A percentile compares a stretch with the other conserved stretches of the same genome.
Evolutionary conservation across 2,113 vertebrate genomes (phyloP).

Genomic region (Polyodon spathula): DNA sequence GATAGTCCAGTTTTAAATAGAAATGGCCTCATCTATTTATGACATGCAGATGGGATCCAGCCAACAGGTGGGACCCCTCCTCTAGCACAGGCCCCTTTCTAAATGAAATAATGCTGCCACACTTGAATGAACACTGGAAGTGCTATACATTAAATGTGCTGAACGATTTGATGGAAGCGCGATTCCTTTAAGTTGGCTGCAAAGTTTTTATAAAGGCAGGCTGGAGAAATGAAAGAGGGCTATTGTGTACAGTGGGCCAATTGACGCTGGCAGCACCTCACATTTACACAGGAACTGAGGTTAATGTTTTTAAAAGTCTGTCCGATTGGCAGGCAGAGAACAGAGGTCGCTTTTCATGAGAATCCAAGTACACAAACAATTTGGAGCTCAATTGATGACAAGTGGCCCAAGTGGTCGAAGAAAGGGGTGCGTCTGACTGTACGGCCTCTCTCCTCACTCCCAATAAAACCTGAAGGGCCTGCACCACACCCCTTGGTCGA

Average conservation of each 20-base stretch:
- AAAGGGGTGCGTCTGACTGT: too few relatives aligned
- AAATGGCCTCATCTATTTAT: background rate
- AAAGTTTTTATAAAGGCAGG: background rate
- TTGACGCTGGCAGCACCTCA: background rate
- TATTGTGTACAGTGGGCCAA: background rate
- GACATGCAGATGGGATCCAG: background rate
- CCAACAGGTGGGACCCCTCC: background rate
- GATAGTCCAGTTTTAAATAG: background rate
- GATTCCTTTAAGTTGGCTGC: background rate
- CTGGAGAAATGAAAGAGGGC: background rate
- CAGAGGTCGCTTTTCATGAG: slow-evolving; percentile 10
- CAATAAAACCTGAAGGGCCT: background rate
- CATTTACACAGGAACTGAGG: slow-evolving; percentile 7
- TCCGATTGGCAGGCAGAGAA: slow-evolving; percentile 3
- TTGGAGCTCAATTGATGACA: background rate
- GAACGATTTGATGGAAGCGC: too few relatives aligned
- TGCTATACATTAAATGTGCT: background rate
- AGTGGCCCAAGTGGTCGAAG: background rate
- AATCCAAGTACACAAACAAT: slow-evolving; percentile 4
- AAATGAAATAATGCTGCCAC: background rate
- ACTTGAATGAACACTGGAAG: background rate
- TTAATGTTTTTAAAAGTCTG: background rate
- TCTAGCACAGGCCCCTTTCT: background rate
- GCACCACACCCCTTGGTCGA: background rate
- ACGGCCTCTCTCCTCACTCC: background rate